These are phyloP conservation scores for Odontesthes bonariensis DNA, from an alignment of 2,113 vertebrate species.

Conservation along the genomic window DNA sequence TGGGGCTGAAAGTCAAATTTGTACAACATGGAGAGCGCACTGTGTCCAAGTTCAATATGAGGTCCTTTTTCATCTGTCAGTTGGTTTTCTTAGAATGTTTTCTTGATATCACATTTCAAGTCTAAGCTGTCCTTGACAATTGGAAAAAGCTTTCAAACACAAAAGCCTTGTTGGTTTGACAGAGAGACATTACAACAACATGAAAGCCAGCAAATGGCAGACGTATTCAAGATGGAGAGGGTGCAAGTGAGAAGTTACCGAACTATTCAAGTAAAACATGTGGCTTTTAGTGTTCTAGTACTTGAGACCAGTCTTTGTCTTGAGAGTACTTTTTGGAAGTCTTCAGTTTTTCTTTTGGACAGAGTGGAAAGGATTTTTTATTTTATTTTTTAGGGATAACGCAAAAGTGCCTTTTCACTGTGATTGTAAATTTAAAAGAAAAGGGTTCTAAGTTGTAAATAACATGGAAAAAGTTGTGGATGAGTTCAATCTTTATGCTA, in stretches of 20 bases:
- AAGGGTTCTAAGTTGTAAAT: too few relatives aligned
- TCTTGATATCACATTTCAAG: constrained; percentile 26
- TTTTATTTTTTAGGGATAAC: too few relatives aligned
- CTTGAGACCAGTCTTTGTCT: too few relatives aligned
- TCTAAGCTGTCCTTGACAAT: constrained; percentile 60
- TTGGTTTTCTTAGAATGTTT: constrained; percentile 43
- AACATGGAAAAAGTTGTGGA: too few relatives aligned
- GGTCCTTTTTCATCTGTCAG: constrained; percentile 45
- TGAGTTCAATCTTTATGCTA: too few relatives aligned
- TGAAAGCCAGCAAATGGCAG: neutral
- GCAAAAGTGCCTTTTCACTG: too few relatives aligned
- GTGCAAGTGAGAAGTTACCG: neutral
- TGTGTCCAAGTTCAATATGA: constrained; percentile 18
- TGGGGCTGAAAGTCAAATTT: constrained; percentile 52
- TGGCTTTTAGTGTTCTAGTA: neutral
- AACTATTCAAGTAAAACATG: neutral
- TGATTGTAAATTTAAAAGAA: too few relatives aligned
- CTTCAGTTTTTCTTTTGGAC: too few relatives aligned
- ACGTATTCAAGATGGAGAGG: neutral
- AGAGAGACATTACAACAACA: constrained; percentile 9
- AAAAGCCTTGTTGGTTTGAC: neutral
- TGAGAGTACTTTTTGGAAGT: too few relatives aligned
- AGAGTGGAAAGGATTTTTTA: too few relatives aligned
- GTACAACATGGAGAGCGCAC: constrained; percentile 2
- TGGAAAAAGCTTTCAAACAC: constrained; percentile 13